Evolutionary conservation across 2,888 invertebrate genomes (phyloP), one percentile per base, ranked within the genome.

Genomic region (Dione juno): DNA sequence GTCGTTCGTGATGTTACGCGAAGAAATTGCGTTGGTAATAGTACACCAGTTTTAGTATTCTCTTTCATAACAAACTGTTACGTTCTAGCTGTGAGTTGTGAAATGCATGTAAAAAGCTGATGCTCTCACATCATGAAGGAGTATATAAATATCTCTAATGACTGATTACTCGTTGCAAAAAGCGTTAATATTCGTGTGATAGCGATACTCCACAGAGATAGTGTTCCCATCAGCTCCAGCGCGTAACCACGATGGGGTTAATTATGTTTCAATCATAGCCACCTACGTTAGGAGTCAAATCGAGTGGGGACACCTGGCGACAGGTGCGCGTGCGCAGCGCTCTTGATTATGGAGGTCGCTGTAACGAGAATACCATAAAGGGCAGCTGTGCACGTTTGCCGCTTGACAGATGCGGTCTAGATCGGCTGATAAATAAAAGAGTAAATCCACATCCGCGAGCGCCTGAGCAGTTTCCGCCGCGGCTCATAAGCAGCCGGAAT

Each of bases 381-480:
- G 86, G 89, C 92, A 92, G 92, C 91, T 92, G 84, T 81, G 81
- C 81, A 81, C 79, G 83, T 82, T 84, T 88, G 87, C 87, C 87
- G 86, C 82, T 77, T 84, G 89, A 87, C 92, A 92, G 92, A 93
- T 93, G 92, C 84, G 85, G 87, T 91, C 89, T 89, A 90, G 90
- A 91, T 92, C 86, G 87, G 74, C 80, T 85, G 88, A 89, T 88
- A 88, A 88, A 88, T 86, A 87, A 91, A 90, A 88, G 89, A 90
- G 86, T 85, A 88, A 88, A 85, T 86, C 86, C 84, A 87, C 88
- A 90, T 90, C 90, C 90, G 88, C 81, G 80, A 84, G 84, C 84
- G 87, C 82, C 82, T 79, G 82, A 83, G 80, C 88, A 84, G 89
- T 85, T 91, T 90, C 90, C 92, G 90, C 81, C 82, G 84, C 78